Base-by-base conservation (phyloP, 2,888 invertebrate genomes). In the Mycalesis mineus region DNA sequence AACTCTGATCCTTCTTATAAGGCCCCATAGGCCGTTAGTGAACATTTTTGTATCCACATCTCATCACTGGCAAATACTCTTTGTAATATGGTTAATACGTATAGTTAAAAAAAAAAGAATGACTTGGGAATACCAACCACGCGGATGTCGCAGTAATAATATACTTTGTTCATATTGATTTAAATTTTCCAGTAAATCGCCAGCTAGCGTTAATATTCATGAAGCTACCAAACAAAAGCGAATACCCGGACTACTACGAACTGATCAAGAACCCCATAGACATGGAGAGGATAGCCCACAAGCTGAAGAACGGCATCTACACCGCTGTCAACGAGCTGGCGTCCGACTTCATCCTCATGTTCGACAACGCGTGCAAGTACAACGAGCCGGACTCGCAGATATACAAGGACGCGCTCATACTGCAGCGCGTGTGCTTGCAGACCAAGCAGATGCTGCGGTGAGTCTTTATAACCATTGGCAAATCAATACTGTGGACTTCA, bases 321-420 rank as follows among this genome's bases (percentile, higher is more conserved):
- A 94, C 94, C 49, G 93, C 92, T 15, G 91, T 98, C 22, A 97
- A 97, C 66, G 97, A 98, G 64, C 82, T 98, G 52, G 95, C 96
- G 0, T 92, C 94, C 0, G 98, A 98, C 84, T 95, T 98, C 68
- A 92, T 96, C 68, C 86, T 97, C 49, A 98, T 98, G 97, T 95
- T 98, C 69, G 97, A 97, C 72, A 98, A 98, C 78, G 98, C 98
- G 0, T 98, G 97, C 90, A 97, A 97, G 77, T 98, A 97, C 76
- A 98, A 98, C 78, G 98, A 98, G 75, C 98, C 98, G 0, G 98
- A 98, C 75, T 98, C 98, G 0, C 96, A 97, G 82, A 97, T 98
- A 65, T 98, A 98, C 78, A 98, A 98, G 88, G 98, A 99, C 82
- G 98, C 98, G 0, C 88, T 99, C 67, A 94, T 97, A 22, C 83